Base-by-base conservation (phyloP, 2,888 invertebrate genomes). In the Chaetogeoica ovagalla region DNA sequence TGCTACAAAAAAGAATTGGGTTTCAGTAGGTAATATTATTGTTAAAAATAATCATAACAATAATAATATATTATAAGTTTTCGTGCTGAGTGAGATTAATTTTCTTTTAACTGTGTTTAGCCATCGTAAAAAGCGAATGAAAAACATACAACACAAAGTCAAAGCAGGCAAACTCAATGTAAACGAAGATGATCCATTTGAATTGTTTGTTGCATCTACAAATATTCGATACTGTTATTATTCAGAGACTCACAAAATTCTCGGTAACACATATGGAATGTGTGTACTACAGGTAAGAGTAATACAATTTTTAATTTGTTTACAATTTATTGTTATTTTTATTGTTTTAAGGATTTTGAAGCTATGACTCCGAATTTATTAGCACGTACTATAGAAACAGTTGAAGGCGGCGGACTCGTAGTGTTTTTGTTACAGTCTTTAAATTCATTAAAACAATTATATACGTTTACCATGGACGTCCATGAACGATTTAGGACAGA, bases 401-500 rank as follows among this genome's bases (percentile, higher is more conserved):
- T 99, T 0, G 97, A 98, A 88, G 99, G 98, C 37, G 96, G 96
- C 77, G 96, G 96, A n/a, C 89, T 98, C 0, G 91, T 99, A 79
- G 91, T 98, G 71, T 89, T 99, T 82, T 88, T 99, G 11, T 88
- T 99, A 19, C 92, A 94, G 85, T 91, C 93, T 0, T 89, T 99
- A 85, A 90, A 90, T 81, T 98, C 98, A 0, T 88, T 99, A 39
- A 92, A 95, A 85, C 98, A 99, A 86, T 89, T 99, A 6, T 98
- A 95, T 86, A 94, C 98, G 0, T 93, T 99, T 89, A 92, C 93
- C 83, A 99, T 99, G 99, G 99, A 99, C 89, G 97, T 99, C 1
- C 99, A 99, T 88, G 91, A 95, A 83, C 90, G 95, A 87, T 97
- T 94, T 86, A 90, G 98, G 83, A 99, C 98, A 0, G 98, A 98